Percentiles rank a stretch among this genome's conserved stretches.
These are phyloP conservation scores for Chondrosia reniformis DNA, from an alignment of 37 sponge, comb jelly and placozoan genomes.

Conservation along the genomic window DNA sequence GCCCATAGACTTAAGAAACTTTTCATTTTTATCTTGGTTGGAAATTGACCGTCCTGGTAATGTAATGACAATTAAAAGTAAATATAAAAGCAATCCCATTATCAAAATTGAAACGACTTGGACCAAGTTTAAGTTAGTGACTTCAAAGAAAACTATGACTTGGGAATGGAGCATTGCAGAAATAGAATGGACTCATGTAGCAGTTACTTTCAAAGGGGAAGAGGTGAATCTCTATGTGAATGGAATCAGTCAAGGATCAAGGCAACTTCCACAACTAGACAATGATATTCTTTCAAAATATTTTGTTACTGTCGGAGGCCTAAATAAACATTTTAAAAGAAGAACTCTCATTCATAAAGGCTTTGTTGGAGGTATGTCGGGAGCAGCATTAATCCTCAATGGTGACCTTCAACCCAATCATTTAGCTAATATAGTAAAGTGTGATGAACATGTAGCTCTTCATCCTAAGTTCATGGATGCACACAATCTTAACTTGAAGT, in stretches of 20 bases:
- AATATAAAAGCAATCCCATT: too few species aligned
- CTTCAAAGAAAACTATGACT: neutral
- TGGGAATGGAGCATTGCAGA: slow-evolving; percentile 25
- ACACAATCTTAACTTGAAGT: neutral
- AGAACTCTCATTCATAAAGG: too few species aligned
- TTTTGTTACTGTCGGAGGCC: neutral
- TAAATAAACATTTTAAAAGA: too few species aligned
- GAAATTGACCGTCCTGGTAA: slow-evolving; percentile 19
- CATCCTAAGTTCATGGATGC: neutral
- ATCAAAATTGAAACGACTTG: neutral
- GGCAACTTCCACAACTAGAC: neutral
- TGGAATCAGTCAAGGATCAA: slow-evolving; percentile 27
- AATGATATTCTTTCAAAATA: neutral
- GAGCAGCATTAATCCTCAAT: slow-evolving; percentile 40
- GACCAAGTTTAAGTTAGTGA: neutral
- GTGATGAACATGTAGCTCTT: neutral
- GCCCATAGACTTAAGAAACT: slow-evolving; percentile 5
- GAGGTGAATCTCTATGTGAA: slow-evolving; percentile 26
- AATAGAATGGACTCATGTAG: slow-evolving; percentile 48
- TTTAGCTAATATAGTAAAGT: neutral
- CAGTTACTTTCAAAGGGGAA: slow-evolving; percentile 17
- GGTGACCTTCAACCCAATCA: slow-evolving; percentile 11
- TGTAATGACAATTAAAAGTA: slow-evolving; percentile 5
- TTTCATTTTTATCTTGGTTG: slow-evolving; percentile 44
- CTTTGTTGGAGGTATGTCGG: slow-evolving; percentile 35